Percentiles rank a stretch among this genome's conserved stretches.
phyloP scores from a whole-genome alignment of 2,113 vertebrate genomes.

The Xiphophorus hellerii region DNA sequence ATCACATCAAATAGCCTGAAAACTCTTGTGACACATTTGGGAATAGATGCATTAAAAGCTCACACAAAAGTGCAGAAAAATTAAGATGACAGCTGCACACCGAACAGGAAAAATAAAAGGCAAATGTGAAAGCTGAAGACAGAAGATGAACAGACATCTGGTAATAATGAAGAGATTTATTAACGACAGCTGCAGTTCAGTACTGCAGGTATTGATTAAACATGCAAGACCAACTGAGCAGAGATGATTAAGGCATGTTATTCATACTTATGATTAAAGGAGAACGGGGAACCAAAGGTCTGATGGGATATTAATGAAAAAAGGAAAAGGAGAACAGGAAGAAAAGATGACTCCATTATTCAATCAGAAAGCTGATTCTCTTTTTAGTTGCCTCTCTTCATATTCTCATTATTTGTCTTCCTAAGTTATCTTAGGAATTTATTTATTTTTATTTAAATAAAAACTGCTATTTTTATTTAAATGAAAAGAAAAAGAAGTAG shows the following conservation, averaged over 20 bases:
- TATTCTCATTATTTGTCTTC: neutral
- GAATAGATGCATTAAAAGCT: slow-evolving; percentile 31
- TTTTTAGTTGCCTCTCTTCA: neutral
- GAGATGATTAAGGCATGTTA: slow-evolving; percentile 31
- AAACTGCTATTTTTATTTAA: neutral
- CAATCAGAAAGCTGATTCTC: neutral
- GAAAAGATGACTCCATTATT: neutral
- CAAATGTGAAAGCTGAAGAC: neutral
- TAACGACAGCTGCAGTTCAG: slow-evolving; percentile 21
- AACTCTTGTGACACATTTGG: slow-evolving; percentile 39
- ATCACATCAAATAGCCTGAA: slow-evolving; percentile 65
- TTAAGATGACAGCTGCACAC: slow-evolving; percentile 23
- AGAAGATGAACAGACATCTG: neutral
- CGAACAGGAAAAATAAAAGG: neutral
- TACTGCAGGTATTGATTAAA: slow-evolving; percentile 18
- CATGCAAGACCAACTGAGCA: neutral
- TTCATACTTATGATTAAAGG: slow-evolving; percentile 31
- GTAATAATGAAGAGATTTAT: slow-evolving; percentile 30
- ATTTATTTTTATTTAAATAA: neutral
- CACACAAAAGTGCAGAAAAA: slow-evolving; percentile 13
- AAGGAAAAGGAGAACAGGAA: slow-evolving; percentile 2
- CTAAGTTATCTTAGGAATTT: neutral
- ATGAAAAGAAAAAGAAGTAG: neutral
- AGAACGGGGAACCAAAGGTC: neutral
- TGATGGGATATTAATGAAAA: slow-evolving; percentile 13